phyloP scores from a whole-genome alignment of 2,888 invertebrate species.

The Drosophila conformis region DNA sequence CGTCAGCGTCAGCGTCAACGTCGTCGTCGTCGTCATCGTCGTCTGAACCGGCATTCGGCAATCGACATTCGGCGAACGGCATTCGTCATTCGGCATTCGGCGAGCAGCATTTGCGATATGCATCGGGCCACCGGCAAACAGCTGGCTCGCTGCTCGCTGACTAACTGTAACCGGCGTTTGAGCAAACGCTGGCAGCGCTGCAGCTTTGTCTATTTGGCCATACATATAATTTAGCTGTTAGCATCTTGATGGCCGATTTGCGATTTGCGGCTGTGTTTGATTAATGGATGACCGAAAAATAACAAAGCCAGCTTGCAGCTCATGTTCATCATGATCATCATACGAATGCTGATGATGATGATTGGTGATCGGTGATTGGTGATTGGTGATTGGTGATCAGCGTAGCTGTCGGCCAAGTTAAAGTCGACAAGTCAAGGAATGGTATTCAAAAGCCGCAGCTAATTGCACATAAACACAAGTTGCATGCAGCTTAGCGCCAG shows the following conservation, averaged over 20 bases:
- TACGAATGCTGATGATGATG: slow-evolving; percentile 16
- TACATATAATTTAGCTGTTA: slow-evolving; percentile 72
- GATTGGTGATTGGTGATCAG: slow-evolving; percentile 11
- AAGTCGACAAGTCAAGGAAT: slow-evolving; percentile 33
- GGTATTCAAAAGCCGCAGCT: slow-evolving; percentile 34
- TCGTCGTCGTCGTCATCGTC: background rate
- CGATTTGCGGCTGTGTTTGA: slow-evolving; percentile 60
- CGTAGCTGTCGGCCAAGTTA: slow-evolving; percentile 25
- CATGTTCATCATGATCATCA: slow-evolving; percentile 20
- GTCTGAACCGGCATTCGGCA: background rate
- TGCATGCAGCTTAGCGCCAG: slow-evolving; percentile 45
- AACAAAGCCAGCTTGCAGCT: slow-evolving; percentile 15
- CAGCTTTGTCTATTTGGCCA: slow-evolving; percentile 30
- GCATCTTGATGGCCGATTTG: slow-evolving; percentile 73
- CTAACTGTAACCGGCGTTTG: slow-evolving; percentile 22
- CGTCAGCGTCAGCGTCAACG: slow-evolving; percentile 15
- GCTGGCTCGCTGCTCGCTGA: slow-evolving; percentile 13
- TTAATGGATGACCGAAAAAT: slow-evolving; percentile 54
- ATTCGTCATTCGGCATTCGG: slow-evolving; percentile 9
- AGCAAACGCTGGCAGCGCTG: background rate
- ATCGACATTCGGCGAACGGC: slow-evolving; percentile 10
- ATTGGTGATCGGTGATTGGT: slow-evolving; percentile 14
- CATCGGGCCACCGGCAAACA: slow-evolving; percentile 41
- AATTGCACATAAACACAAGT: slow-evolving; percentile 52
- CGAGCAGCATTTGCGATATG: slow-evolving; percentile 44